phyloP scores from a whole-genome alignment of 2,797 vertebrate species.

The Acanthopagrus latus region DNA sequence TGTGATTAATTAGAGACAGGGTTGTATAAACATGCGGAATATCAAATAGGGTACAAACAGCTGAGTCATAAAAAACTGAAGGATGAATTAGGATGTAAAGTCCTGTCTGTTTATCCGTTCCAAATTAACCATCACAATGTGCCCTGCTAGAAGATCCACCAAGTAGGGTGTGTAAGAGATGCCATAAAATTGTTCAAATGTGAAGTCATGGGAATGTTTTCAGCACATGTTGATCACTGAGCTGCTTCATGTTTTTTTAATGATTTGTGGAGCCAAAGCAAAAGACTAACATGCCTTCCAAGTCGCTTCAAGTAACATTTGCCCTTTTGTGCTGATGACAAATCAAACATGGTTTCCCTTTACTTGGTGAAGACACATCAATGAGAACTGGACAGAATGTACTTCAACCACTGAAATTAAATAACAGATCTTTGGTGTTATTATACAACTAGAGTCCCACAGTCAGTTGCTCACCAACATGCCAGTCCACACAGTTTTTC shows the following conservation, averaged over 20 bases:
- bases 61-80: slow-evolving; percentile 26
- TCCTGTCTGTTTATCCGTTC: not conserved
- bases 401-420: not conserved
- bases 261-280: not conserved
- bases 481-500: not conserved
- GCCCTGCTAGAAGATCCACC: not conserved
- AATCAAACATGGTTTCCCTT: slow-evolving; percentile 1
- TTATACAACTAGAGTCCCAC: not conserved
- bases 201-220: not conserved
- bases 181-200: not conserved
- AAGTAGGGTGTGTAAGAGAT: not conserved
- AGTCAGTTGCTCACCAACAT: not conserved
- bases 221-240: slow-evolving; percentile 9
- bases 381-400: not conserved
- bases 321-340: slow-evolving; percentile 27
- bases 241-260: slow-evolving; percentile 18
- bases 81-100: slow-evolving; percentile 14
- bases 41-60: slow-evolving; percentile 33
- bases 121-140: not conserved
- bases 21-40: slow-evolving; percentile 44
- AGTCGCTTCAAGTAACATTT: not conserved
- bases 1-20: slow-evolving; percentile 41
- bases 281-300: not conserved
- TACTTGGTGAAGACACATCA: slow-evolving; percentile 1
- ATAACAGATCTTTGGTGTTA: not conserved